These are phyloP conservation scores for Lontra canadensis DNA, from an alignment of 2,113 vertebrate genomes.

Conservation along the genomic window DNA sequence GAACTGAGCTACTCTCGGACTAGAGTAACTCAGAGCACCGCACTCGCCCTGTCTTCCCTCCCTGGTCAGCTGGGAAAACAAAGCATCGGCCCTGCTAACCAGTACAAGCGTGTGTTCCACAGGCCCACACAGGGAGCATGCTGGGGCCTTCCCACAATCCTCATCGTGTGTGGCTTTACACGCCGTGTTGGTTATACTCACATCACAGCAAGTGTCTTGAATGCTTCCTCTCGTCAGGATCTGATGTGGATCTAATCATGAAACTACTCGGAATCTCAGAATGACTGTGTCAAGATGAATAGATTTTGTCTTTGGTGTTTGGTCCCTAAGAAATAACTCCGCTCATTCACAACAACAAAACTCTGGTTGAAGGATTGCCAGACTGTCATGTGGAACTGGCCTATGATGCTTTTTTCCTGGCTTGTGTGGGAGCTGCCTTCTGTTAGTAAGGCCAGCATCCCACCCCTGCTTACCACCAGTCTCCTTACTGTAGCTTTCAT, in stretches of 20 bases:
- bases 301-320: neutral
- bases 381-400: neutral
- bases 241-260: neutral
- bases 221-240: neutral
- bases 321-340: neutral
- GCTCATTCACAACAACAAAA: neutral
- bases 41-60: neutral
- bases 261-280: constrained; percentile 35
- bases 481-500: neutral
- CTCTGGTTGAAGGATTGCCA: neutral
- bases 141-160: neutral
- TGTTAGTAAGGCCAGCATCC: neutral
- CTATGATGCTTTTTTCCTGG: neutral
- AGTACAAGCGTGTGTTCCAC: neutral
- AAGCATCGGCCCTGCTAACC: neutral
- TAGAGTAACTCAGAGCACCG: neutral
- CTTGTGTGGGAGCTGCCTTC: neutral
- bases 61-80: neutral
- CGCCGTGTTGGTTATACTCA: constrained; percentile 48
- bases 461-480: neutral
- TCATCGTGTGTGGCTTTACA: neutral
- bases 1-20: neutral
- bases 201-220: constrained; percentile 17
- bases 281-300: neutral
- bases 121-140: neutral